Percentiles rank a stretch among this genome's conserved stretches.
Conservation (phyloP, 2,113 vertebrate genomes). For the Agapornis roseicollis region DNA sequence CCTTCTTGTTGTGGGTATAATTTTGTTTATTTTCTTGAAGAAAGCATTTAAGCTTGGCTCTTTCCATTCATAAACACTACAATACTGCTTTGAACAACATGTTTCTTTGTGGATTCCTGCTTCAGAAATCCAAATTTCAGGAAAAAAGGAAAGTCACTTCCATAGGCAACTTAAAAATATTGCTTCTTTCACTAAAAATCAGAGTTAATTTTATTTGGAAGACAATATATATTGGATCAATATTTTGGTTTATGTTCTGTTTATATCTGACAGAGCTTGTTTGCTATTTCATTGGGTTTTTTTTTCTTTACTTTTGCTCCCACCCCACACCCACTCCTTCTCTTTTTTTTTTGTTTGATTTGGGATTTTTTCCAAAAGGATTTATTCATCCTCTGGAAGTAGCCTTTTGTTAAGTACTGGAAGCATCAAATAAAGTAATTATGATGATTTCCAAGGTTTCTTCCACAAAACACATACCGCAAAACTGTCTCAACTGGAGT, state of each 20-base stretch:
- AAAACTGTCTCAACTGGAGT: not conserved
- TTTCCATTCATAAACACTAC: not conserved
- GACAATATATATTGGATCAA: not conserved
- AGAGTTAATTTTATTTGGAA: not conserved
- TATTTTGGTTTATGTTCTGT: not conserved
- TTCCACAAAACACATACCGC: not conserved
- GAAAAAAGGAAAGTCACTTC: not conserved
- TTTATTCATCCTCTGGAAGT: not conserved
- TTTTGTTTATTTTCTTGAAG: not conserved
- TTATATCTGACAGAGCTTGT: not conserved
- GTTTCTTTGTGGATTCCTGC: not conserved
- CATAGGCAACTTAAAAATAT: not conserved
- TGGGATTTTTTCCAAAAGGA: rapidly evolving
- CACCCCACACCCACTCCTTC: too few relatives aligned
- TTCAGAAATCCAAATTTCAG: not conserved
- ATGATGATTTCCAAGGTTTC: not conserved
- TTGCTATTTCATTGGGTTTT: rapidly evolving
- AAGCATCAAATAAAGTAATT: not conserved
- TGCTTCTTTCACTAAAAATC: not conserved
- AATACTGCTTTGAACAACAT: not conserved
- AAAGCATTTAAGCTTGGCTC: not conserved
- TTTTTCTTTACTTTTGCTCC: not conserved
- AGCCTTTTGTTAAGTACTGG: not conserved
- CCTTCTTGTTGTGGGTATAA: not conserved
- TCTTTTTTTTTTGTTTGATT: not conserved